phyloP scores from a whole-genome alignment of 1,140 invertebrate species.

The Nasonia giraulti region DNA sequence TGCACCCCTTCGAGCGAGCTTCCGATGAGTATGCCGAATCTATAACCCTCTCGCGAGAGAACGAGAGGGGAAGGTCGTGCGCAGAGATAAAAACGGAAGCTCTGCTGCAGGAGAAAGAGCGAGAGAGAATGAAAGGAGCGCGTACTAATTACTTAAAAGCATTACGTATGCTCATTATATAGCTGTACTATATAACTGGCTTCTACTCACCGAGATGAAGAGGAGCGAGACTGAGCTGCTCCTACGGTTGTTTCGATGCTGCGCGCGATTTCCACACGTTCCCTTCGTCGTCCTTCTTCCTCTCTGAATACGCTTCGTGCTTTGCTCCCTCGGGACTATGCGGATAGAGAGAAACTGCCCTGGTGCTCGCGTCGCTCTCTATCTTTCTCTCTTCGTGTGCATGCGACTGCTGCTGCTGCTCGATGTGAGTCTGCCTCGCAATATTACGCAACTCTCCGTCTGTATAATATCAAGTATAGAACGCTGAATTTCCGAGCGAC shows the following conservation, averaged over 20 bases:
- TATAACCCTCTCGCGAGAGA: neutral
- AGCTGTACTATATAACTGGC: neutral
- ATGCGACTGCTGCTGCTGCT: neutral
- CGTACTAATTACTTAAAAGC: conserved; percentile 22
- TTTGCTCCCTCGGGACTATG: neutral
- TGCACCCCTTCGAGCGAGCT: neutral
- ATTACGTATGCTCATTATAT: neutral
- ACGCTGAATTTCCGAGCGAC: conserved; percentile 1
- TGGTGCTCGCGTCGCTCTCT: neutral
- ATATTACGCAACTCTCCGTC: conserved; percentile 34
- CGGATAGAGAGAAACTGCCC: neutral
- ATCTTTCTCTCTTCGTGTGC: neutral
- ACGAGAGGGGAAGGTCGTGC: neutral
- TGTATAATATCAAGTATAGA: conserved; percentile 6
- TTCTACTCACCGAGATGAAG: conserved; percentile 43
- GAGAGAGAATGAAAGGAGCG: neutral
- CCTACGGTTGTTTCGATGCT: neutral
- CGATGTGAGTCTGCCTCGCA: conserved; percentile 12
- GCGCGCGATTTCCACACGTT: neutral
- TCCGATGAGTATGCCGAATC: too few relatives aligned
- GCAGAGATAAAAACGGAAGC: neutral
- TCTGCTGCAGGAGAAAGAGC: neutral
- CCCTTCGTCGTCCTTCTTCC: neutral
- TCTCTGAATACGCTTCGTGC: neutral
- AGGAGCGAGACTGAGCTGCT: conserved; percentile 42